Base-by-base conservation (phyloP, 2,888 invertebrate genomes). In the Oeneis ivallda region DNA sequence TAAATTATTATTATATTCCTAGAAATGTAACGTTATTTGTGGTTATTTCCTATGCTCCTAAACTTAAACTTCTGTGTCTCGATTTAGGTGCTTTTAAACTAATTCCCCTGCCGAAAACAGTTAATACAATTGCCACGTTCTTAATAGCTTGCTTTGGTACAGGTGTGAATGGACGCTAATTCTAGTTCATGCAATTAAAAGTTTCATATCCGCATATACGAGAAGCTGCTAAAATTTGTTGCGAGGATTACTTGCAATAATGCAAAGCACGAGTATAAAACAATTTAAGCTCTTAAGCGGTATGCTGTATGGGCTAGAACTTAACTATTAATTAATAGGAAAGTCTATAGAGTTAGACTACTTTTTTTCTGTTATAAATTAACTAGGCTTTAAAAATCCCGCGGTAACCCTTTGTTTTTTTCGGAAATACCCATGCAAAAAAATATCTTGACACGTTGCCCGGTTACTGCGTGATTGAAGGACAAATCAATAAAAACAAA, bases 161-260 rank as follows among this genome's bases (percentile, higher is more conserved):
- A 54, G 54, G 54, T 54, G 54, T 39, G 54, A 54, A 37, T 54
- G 32, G 32, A 6, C 52, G 52, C 39, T 17, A 54, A 39, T 54
- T 54, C 54, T 11, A 54, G 37, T 54, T 54, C 17, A 17, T 17
- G 54, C 54, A 54, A 54, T 54, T 56, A 56, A 39, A 56, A 56
- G 17, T 56, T 56, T 19, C 17, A 17, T 17, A 17, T 11, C 39
- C 39, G n/a, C 32, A 34, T 52, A 26, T 26, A 26, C 26, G 2
- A 2, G 50, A 52, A 61, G 45, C 52, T 41, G 41, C 50, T 49
- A 49, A 17, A 11, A 19, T 49, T 49, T 49, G 41, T 43, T 2
- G 11, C 10, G 19, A 49, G 11, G 49, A 26, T 11, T 2, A 49
- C 11, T 49, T 49, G 19, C 49, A 49, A 49, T 19, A 6, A 15